Evolutionary conservation across 2,113 vertebrate species (phyloP).

Genomic region (Saccopteryx leptura): DNA sequence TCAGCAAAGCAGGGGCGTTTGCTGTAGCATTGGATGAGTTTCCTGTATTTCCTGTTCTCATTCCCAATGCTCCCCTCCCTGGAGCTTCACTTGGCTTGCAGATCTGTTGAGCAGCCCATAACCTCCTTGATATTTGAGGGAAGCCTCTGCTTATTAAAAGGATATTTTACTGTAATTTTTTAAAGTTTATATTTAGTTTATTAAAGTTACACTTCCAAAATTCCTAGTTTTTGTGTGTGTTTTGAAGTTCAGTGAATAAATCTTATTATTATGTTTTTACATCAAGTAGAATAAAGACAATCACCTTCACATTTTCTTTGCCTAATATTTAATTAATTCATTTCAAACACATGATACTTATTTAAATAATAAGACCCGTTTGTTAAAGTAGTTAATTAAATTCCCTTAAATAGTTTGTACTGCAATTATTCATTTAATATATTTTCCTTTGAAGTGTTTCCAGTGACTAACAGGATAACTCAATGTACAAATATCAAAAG

Average conservation of each 20-base stretch:
- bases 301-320: constrained; percentile 47
- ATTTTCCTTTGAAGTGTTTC: constrained; percentile 58
- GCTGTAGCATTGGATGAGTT: not conserved
- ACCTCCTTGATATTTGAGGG: not conserved
- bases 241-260: constrained; percentile 25
- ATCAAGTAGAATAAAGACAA: not conserved
- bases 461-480: constrained; percentile 26
- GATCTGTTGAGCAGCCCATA: not conserved
- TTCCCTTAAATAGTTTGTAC: constrained; percentile 49
- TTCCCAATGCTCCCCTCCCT: not conserved
- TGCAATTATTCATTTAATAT: constrained; percentile 52
- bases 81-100: not conserved
- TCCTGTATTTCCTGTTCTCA: not conserved
- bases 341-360: constrained; percentile 55
- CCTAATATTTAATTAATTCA: constrained; percentile 60
- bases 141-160: not conserved
- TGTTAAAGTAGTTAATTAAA: constrained; percentile 64
- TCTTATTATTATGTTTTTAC: constrained; percentile 47
- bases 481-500: constrained; percentile 31
- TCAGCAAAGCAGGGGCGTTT: not conserved
- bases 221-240: not conserved
- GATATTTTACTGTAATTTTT: constrained; percentile 19
- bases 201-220: not conserved
- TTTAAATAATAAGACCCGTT: constrained; percentile 57
- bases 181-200: constrained; percentile 5